Conservation (phyloP, 2,113 vertebrate genomes). For the Jaculus jaculus region DNA sequence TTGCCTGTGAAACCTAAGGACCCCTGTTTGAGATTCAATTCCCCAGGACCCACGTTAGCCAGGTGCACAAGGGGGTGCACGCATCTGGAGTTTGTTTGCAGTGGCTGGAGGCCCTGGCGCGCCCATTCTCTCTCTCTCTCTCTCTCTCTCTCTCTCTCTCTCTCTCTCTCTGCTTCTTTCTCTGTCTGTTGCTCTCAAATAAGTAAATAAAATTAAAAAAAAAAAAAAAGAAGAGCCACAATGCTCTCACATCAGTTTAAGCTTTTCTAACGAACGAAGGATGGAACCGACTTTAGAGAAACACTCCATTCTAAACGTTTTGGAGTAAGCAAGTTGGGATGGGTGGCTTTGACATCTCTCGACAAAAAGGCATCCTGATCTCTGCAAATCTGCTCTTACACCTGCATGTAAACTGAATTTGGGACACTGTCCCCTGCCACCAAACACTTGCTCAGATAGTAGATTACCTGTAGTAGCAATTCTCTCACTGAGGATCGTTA, state of each 20-base stretch:
- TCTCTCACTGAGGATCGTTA: not conserved
- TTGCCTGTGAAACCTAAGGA: no score
- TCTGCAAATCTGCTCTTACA: not conserved
- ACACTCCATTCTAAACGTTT: not conserved
- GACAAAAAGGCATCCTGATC: not conserved
- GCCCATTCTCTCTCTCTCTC: no score
- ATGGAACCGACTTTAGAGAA: not conserved
- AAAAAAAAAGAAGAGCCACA: not conserved
- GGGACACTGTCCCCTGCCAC: not conserved
- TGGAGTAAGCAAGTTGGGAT: not conserved
- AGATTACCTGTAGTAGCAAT: not conserved
- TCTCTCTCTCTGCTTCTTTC: no score
- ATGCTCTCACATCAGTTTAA: not conserved
- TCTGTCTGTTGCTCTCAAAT: no score
- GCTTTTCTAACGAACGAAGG: not conserved
- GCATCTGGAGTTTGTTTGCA: no score
- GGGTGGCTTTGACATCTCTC: not conserved
- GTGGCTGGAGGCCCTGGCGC: no score
- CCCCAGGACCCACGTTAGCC: no score
- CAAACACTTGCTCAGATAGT: not conserved
- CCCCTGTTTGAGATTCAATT: no score
- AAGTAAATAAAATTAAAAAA: no score
- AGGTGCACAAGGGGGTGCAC: no score
- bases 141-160: no score
- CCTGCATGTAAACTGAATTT: rapidly evolving